Evolutionary conservation across 2,113 vertebrate species (phyloP).

Genomic region (Lophochroa leadbeateri): DNA sequence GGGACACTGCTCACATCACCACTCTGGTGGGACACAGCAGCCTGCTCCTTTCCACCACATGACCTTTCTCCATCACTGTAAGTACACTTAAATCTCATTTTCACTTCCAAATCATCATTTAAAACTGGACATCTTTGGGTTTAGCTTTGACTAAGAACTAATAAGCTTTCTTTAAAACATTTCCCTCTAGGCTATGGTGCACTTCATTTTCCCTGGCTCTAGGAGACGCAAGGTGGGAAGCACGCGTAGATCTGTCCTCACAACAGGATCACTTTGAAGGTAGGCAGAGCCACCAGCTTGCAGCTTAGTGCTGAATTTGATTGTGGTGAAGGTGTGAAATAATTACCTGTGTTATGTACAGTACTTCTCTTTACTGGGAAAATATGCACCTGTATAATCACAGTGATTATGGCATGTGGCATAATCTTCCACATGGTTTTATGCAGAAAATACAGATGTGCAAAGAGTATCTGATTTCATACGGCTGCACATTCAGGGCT

Average conservation of each 20-base stretch:
- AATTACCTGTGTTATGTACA: background rate
- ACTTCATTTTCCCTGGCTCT: background rate
- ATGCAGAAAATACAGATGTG: background rate
- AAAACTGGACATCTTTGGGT: background rate
- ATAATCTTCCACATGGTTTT: background rate
- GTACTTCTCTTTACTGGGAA: background rate
- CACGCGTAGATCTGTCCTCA: accelerated
- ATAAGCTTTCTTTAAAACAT: background rate
- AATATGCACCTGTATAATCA: background rate
- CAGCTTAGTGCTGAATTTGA: background rate
- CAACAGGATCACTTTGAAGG: background rate
- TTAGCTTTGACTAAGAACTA: background rate
- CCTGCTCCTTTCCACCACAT: background rate
- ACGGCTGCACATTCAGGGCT: background rate
- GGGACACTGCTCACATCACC: background rate
- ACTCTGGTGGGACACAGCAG: background rate
- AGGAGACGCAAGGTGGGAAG: background rate
- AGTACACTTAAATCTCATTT: background rate
- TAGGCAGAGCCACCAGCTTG: background rate
- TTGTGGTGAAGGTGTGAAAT: background rate
- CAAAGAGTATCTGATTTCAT: accelerated
- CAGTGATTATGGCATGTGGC: background rate
- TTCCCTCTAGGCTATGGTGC: background rate
- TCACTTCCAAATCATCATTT: background rate
- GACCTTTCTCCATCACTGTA: background rate